Percentiles rank a stretch among this genome's conserved stretches.
Evolutionary conservation across 2,888 invertebrate genomes (phyloP).

Genomic region (Clostera curtula): DNA sequence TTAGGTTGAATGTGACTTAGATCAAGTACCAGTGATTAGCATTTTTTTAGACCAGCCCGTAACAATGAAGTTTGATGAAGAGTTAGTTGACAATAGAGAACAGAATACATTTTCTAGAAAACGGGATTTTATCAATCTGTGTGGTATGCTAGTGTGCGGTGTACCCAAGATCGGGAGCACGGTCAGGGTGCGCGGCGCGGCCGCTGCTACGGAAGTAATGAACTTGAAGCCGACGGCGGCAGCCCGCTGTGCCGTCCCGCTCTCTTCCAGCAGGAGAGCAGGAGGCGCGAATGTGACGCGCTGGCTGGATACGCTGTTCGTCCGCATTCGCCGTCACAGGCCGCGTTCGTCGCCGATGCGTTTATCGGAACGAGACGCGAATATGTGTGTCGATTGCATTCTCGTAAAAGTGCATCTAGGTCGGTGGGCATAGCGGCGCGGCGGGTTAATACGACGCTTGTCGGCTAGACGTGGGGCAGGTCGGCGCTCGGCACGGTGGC

Average conservation of each 20-base stretch:
- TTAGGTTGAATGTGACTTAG: no score
- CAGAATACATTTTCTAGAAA: no score
- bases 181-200: constrained; percentile 56
- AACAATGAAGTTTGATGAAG: no score
- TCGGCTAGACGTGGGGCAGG: constrained; percentile 68
- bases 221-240: constrained; percentile 68
- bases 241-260: constrained; percentile 54
- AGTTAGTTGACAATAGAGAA: no score
- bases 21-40: no score
- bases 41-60: no score
- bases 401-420: constrained; percentile 74
- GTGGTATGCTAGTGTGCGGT: constrained; percentile 17
- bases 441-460: constrained; percentile 61
- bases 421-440: constrained; percentile 60
- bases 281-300: constrained; percentile 66
- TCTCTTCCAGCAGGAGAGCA: constrained; percentile 46
- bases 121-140: no score
- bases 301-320: constrained; percentile 69
- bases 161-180: constrained; percentile 47
- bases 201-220: constrained; percentile 71
- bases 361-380: constrained; percentile 75
- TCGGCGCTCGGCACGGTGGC: constrained; percentile 51
- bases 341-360: constrained; percentile 74
- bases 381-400: constrained; percentile 73
- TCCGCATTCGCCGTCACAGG: constrained; percentile 72